Evolutionary conservation across 1,140 invertebrate species (phyloP).

Genomic region (Cheumatopsyche charites): DNA sequence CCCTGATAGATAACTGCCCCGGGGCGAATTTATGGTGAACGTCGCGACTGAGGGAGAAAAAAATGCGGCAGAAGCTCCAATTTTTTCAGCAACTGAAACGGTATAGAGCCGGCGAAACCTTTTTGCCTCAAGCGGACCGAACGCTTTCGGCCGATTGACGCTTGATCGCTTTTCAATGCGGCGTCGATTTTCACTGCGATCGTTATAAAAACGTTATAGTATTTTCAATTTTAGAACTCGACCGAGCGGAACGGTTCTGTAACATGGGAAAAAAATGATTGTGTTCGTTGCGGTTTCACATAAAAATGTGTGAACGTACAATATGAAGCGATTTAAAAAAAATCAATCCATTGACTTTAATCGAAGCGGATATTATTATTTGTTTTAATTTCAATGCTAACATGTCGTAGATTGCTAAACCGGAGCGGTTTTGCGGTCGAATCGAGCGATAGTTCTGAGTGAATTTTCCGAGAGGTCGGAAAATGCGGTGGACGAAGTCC

Average conservation of each 20-base stretch:
- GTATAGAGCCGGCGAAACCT: background rate
- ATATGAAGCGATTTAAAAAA: too few species aligned
- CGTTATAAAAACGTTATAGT: too few species aligned
- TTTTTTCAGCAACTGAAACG: too few species aligned
- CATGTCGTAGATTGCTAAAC: background rate
- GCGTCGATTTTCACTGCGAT: background rate
- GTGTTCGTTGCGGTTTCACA: too few species aligned
- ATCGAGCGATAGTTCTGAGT: background rate
- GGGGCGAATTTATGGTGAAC: constrained; percentile 32
- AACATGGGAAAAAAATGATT: too few species aligned
- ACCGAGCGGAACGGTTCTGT: too few species aligned
- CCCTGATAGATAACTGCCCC: constrained; percentile 29
- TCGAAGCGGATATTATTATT: too few species aligned
- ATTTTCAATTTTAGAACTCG: too few species aligned
- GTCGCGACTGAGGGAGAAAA: constrained; percentile 11
- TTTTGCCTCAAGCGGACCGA: too few species aligned
- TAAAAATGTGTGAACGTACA: too few species aligned
- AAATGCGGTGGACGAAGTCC: constrained; percentile 10
- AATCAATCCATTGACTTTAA: too few species aligned
- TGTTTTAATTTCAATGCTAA: background rate
- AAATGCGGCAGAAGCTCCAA: constrained; percentile 7
- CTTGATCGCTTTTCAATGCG: constrained; percentile 26
- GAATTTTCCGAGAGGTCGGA: background rate
- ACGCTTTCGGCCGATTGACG: constrained; percentile 12
- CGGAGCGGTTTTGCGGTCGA: background rate